Evolutionary conservation across 1,140 invertebrate species (phyloP).

Genomic region (Bradynema listronoti): DNA sequence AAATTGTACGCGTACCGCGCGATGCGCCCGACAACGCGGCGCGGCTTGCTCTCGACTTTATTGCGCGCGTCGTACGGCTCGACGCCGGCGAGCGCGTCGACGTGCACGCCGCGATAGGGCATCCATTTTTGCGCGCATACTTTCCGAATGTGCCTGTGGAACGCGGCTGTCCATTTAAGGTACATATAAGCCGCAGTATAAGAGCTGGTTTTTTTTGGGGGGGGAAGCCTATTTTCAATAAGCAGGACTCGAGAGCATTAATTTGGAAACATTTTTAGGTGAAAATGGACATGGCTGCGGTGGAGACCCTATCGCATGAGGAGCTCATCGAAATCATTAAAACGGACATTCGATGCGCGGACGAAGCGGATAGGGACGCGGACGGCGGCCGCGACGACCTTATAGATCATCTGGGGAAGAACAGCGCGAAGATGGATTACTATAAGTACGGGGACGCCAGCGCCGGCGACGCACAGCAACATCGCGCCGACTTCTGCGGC

Average conservation of each 20-base stretch:
- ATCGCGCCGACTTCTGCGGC: too few species aligned
- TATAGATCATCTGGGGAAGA: too few species aligned
- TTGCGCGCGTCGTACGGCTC: slow-evolving; percentile 28
- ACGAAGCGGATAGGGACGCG: too few species aligned
- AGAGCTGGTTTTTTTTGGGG: background rate
- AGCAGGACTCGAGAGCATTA: background rate
- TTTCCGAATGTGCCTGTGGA: slow-evolving; percentile 24
- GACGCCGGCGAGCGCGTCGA: slow-evolving; percentile 37
- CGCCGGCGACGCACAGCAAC: too few species aligned
- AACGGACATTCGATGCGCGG: slow-evolving; percentile 43
- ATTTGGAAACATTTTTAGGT: slow-evolving; percentile 33
- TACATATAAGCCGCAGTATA: slow-evolving; percentile 11
- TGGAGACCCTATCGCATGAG: slow-evolving; percentile 40
- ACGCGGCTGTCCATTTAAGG: slow-evolving; percentile 43
- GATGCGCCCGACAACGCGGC: slow-evolving; percentile 23
- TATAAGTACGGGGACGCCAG: too few species aligned
- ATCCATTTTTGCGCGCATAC: slow-evolving; percentile 40
- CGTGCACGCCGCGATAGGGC: slow-evolving; percentile 42
- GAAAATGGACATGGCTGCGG: slow-evolving; percentile 57
- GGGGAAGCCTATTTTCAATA: background rate
- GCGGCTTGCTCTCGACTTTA: slow-evolving; percentile 48
- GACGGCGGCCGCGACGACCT: too few species aligned
- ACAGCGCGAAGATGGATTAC: too few species aligned
- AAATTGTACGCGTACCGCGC: slow-evolving; percentile 33
- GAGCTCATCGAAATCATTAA: slow-evolving; percentile 36